Conservation (phyloP, 53 echinoderm and acorn worm species). For the Stichopus horrens region DNA sequence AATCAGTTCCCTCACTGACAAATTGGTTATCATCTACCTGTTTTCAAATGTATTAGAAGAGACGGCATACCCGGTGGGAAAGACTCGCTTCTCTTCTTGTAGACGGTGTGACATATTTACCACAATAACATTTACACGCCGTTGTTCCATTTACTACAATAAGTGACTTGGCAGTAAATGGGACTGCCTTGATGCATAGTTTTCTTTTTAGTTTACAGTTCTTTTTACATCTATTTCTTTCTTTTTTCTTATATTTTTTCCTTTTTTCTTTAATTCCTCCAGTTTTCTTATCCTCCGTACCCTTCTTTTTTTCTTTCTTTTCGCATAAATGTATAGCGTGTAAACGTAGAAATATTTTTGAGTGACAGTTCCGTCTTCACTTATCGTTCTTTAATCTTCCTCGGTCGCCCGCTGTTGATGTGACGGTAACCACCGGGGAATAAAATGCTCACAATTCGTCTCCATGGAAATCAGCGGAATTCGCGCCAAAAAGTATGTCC, state of each 20-base stretch:
- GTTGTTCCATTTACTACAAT: constrained; percentile 40
- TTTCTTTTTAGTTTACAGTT: not conserved
- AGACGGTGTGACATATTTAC: not conserved
- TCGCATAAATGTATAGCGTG: constrained; percentile 1
- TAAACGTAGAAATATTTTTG: constrained; percentile 3
- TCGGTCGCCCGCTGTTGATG: constrained; percentile 27
- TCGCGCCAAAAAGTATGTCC: constrained; percentile 52
- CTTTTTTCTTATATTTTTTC: not conserved
- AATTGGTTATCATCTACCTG: not conserved
- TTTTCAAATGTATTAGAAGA: not conserved
- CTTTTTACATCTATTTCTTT: not conserved
- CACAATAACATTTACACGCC: constrained; percentile 6
- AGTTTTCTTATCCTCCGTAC: not conserved
- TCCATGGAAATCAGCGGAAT: constrained; percentile 49
- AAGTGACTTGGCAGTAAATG: not conserved
- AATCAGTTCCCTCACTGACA: too few species aligned
- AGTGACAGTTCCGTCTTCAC: constrained; percentile 36
- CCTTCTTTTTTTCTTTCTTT: not conserved
- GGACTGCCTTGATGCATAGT: not conserved
- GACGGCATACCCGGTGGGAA: not conserved
- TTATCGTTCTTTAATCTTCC: constrained; percentile 43
- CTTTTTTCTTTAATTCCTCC: not conserved
- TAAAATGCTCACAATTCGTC: constrained; percentile 47
- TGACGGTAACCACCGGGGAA: constrained; percentile 45
- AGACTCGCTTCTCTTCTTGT: not conserved